Percentiles rank a stretch among this genome's conserved stretches.
Evolutionary conservation across 1,140 invertebrate genomes (phyloP).

Genomic region (Marisa cornuarietis): DNA sequence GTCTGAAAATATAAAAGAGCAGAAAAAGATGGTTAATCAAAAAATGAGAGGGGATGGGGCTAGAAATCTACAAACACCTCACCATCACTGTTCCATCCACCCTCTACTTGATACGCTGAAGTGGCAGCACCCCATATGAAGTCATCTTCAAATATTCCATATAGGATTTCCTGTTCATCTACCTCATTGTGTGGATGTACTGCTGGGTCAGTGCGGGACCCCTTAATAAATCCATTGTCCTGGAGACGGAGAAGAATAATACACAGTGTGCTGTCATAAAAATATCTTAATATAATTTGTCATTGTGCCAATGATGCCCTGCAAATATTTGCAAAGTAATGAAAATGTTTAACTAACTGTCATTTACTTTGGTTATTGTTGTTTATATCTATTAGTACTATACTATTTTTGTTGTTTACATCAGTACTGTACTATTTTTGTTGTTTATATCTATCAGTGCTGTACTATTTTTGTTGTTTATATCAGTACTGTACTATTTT

Average conservation of each 20-base stretch:
- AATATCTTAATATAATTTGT: background rate
- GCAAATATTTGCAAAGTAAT: too few relatives aligned
- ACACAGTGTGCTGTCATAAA: background rate
- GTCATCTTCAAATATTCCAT: constrained; percentile 55
- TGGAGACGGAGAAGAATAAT: background rate
- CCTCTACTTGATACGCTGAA: constrained; percentile 66
- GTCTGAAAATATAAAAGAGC: too few relatives aligned
- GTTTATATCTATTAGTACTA: too few relatives aligned
- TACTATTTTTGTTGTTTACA: too few relatives aligned
- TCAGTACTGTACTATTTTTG: too few relatives aligned
- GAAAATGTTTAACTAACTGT: too few relatives aligned
- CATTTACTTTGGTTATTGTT: too few relatives aligned
- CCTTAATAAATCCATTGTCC: constrained; percentile 28
- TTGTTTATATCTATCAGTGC: too few relatives aligned
- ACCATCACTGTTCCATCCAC: constrained; percentile 64
- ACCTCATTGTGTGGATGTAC: constrained; percentile 6
- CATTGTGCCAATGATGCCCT: too few relatives aligned
- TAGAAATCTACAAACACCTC: constrained; percentile 19
- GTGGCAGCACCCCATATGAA: constrained; percentile 65
- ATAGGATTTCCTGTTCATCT: constrained; percentile 31
- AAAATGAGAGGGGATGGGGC: background rate
- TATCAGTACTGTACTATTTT: too few relatives aligned
- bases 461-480: too few relatives aligned
- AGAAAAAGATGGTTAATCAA: background rate
- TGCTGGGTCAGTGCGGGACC: constrained; percentile 22